Percentiles rank a stretch among this genome's conserved stretches.
Conservation (phyloP, 1,140 invertebrate species). For the Leptinotarsa lineolata region DNA sequence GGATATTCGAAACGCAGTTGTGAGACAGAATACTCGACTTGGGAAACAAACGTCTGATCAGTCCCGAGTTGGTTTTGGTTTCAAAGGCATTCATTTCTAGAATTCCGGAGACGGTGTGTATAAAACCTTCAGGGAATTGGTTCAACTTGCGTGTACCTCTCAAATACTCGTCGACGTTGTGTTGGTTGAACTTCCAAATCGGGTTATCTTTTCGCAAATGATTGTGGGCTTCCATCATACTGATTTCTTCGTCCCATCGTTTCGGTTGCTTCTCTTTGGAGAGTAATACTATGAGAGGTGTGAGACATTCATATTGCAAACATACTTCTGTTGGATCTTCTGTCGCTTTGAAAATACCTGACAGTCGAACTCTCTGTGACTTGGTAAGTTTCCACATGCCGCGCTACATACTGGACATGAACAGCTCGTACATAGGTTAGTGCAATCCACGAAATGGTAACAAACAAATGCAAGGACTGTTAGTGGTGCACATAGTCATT, state of each 20-base stretch:
- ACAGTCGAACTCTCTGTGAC: slow-evolving; percentile 69
- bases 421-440: slow-evolving; percentile 70
- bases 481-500: no score
- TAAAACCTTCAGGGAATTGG: slow-evolving; percentile 69
- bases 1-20: slow-evolving; percentile 81
- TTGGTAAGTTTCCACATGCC: slow-evolving; percentile 62
- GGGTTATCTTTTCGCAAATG: slow-evolving; percentile 61
- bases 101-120: slow-evolving; percentile 77
- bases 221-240: slow-evolving; percentile 73
- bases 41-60: slow-evolving; percentile 74
- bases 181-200: slow-evolving; percentile 73
- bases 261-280: slow-evolving; percentile 70
- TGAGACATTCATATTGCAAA: slow-evolving; percentile 79
- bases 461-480: slow-evolving; percentile 71
- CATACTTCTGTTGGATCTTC: slow-evolving; percentile 64
- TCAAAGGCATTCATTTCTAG: slow-evolving; percentile 79
- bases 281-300: slow-evolving; percentile 72
- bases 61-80: slow-evolving; percentile 61
- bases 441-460: slow-evolving; percentile 62
- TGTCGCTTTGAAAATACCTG: slow-evolving; percentile 61
- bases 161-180: slow-evolving; percentile 75
- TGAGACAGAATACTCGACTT: slow-evolving; percentile 76
- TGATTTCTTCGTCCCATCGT: slow-evolving; percentile 72
- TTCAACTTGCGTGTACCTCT: slow-evolving; percentile 71
- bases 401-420: slow-evolving; percentile 75